Conservation (phyloP, 2,797 vertebrate genomes). For the Enteromius viviparus region DNA sequence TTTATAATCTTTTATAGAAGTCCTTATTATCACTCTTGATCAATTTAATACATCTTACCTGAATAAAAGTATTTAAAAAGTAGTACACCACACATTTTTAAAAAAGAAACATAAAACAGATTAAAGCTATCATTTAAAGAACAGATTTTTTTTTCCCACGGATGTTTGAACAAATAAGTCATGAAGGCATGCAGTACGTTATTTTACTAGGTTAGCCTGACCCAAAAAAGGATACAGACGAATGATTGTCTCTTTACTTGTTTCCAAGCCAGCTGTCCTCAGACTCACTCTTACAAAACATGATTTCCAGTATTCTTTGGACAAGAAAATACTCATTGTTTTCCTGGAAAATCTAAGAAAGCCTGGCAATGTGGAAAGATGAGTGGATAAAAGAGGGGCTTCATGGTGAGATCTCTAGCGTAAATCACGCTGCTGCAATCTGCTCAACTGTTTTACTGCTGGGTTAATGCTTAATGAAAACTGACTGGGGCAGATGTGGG, state of each 20-base stretch:
- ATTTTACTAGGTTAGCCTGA: neutral
- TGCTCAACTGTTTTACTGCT: conserved; percentile 50
- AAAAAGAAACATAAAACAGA: neutral
- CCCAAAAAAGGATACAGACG: neutral
- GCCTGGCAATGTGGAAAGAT: conserved; percentile 17
- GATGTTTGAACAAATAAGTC: neutral
- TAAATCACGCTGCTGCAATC: conserved; percentile 15
- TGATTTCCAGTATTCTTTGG: conserved; percentile 17
- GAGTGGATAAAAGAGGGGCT: conserved; percentile 6
- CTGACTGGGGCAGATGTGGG: conserved; percentile 45
- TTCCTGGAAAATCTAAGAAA: conserved; percentile 36
- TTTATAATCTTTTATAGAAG: neutral
- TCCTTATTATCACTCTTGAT: neutral
- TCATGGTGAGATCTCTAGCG: conserved; percentile 25
- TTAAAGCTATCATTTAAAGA: neutral
- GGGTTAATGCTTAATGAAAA: conserved; percentile 60
- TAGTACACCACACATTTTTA: neutral
- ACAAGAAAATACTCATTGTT: conserved; percentile 39
- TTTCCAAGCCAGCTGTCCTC: neutral
- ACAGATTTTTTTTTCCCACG: neutral
- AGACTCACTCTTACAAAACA: conserved; percentile 31
- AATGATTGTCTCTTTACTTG: neutral
- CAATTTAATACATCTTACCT: neutral
- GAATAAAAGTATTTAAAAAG: neutral
- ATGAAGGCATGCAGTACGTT: neutral